phyloP scores from a whole-genome alignment of 2,888 invertebrate genomes.

The Cynaeus angustus region DNA sequence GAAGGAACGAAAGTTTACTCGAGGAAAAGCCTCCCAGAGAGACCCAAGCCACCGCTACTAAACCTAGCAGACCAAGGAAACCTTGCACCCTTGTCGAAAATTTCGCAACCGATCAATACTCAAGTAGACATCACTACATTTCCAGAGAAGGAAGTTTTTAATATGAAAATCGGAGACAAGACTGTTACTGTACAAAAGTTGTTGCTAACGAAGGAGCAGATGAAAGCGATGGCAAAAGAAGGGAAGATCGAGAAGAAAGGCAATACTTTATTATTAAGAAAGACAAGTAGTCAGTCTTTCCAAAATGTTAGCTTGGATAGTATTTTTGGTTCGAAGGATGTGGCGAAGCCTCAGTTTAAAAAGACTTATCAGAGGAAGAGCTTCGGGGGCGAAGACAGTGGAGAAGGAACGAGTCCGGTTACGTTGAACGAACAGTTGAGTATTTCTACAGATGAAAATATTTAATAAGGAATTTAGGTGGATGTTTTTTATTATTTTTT shows the following conservation, averaged over 20 bases:
- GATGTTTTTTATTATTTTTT: background rate
- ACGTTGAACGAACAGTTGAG: conserved; percentile 21
- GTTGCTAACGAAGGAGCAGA: conserved; percentile 80
- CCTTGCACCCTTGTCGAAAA: conserved; percentile 57
- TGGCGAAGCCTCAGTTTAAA: conserved; percentile 20
- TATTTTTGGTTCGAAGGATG: conserved; percentile 30
- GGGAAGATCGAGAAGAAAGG: conserved; percentile 79
- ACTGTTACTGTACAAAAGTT: conserved; percentile 79
- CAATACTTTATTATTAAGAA: conserved; percentile 44
- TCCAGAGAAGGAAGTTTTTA: conserved; percentile 64
- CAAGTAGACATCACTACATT: conserved; percentile 59
- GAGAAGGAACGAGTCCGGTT: background rate
- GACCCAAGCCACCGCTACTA: conserved; percentile 50
- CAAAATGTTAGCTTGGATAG: conserved; percentile 37
- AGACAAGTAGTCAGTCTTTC: conserved; percentile 35
- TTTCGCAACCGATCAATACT: conserved; percentile 53
- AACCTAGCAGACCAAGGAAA: conserved; percentile 46
- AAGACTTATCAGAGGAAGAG: conserved; percentile 46
- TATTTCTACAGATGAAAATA: background rate
- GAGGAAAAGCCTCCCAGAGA: conserved; percentile 52
- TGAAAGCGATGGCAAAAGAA: conserved; percentile 79
- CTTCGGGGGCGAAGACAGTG: background rate
- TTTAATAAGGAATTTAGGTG: background rate
- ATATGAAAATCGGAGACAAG: conserved; percentile 77
- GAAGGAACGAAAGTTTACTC: conserved; percentile 69